A percentile compares a stretch with the other conserved stretches of the same genome.
These are phyloP conservation scores for Poecilus cupreus DNA, from an alignment of 2,888 invertebrate genomes.

Conservation along the genomic window DNA sequence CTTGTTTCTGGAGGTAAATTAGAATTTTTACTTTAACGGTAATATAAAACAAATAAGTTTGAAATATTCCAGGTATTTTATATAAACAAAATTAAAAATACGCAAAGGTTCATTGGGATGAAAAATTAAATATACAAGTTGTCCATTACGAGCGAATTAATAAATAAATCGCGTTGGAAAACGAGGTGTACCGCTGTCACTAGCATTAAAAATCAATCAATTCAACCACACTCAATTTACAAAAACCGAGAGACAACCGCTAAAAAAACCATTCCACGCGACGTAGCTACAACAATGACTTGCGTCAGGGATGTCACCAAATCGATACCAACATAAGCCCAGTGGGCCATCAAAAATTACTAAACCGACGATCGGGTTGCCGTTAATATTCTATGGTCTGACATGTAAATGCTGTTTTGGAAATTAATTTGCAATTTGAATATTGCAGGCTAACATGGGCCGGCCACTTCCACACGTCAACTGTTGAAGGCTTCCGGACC, in stretches of 20 bases:
- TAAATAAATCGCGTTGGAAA: not conserved
- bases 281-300: not conserved
- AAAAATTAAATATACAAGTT: not conserved
- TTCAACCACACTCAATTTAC: conserved; percentile 6
- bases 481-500: conserved; percentile 38
- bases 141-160: conserved; percentile 4
- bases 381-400: conserved; percentile 52
- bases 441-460: conserved; percentile 24
- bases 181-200: not conserved
- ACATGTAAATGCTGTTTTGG: conserved; percentile 54
- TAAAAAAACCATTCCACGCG: conserved; percentile 3
- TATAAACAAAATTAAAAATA: not conserved
- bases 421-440: conserved; percentile 55
- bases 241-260: not conserved
- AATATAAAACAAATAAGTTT: no score
- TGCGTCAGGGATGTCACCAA: conserved; percentile 3
- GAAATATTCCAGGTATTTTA: not conserved
- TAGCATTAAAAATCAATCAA: conserved; percentile 22
- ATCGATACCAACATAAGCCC: conserved; percentile 48
- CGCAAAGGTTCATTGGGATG: not conserved
- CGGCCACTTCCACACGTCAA: conserved; percentile 50
- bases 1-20: not conserved
- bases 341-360: conserved; percentile 55
- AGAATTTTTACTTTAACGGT: no score
- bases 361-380: conserved; percentile 25